Evolutionary conservation across 2,888 invertebrate species (phyloP).

Genomic region (Eledona agricola): DNA sequence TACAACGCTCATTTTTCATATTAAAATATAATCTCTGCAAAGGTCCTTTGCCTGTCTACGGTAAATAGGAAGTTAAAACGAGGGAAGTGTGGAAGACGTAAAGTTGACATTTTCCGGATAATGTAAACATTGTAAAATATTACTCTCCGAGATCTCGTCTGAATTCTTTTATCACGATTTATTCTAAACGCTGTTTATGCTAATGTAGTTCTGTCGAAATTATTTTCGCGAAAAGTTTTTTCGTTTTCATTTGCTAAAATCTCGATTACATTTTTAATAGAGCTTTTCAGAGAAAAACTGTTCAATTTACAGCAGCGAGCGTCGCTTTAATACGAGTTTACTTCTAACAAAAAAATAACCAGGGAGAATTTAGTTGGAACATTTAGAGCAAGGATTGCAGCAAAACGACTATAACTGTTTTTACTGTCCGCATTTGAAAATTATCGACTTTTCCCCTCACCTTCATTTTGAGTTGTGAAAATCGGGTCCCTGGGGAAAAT

Average conservation of each 20-base stretch:
- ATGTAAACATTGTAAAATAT: conserved; percentile 33
- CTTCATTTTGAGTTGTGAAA: too few species aligned
- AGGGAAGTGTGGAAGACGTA: conserved; percentile 17
- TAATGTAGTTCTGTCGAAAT: conserved; percentile 11
- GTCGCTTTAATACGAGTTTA: too few species aligned
- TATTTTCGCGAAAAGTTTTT: too few species aligned
- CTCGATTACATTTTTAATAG: not conserved
- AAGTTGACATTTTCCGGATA: conserved; percentile 24
- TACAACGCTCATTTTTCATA: conserved; percentile 9
- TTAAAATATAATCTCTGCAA: conserved; percentile 11
- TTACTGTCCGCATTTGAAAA: too few species aligned
- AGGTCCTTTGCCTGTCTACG: conserved; percentile 7
- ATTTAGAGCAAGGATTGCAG: too few species aligned
- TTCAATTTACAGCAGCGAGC: too few species aligned
- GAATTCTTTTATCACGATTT: conserved; percentile 18
- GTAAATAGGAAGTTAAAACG: conserved; percentile 20
- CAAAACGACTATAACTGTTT: too few species aligned
- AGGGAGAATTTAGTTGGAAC: too few species aligned
- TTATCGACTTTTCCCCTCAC: too few species aligned
- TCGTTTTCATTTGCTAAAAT: too few species aligned
- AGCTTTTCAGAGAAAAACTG: not conserved
- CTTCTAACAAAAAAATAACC: too few species aligned
- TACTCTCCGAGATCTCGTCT: conserved; percentile 20
- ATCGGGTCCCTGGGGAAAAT: too few species aligned
- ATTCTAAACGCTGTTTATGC: conserved; percentile 28